phyloP scores from a whole-genome alignment of 2,888 invertebrate species.

The Nephrotoma guestfalica region DNA sequence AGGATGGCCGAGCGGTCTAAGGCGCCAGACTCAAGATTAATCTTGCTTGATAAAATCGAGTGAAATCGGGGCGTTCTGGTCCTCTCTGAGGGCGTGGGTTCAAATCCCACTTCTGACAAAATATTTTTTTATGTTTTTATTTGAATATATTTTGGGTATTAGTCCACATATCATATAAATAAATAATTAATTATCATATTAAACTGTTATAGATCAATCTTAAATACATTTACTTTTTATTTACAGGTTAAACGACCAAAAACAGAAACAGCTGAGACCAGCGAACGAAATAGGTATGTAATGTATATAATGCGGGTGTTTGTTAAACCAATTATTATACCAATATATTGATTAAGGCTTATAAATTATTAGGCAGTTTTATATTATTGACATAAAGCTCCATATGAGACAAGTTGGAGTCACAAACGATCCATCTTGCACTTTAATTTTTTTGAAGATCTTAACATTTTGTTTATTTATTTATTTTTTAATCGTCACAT shows the following conservation, averaged over 20 bases:
- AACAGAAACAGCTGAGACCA: conserved; percentile 46
- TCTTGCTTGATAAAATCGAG: conserved; percentile 6
- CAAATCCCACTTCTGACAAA: background rate
- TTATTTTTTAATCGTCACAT: background rate
- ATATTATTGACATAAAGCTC: background rate
- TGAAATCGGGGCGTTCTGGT: background rate
- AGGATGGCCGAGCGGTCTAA: conserved; percentile 7
- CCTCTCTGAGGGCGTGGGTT: background rate
- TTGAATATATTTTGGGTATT: background rate
- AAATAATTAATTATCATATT: background rate
- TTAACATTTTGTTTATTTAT: background rate
- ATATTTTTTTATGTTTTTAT: background rate
- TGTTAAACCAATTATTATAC: background rate
- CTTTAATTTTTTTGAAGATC: background rate
- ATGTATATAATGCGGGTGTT: background rate
- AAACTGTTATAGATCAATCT: background rate
- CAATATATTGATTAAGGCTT: background rate
- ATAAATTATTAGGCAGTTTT: background rate
- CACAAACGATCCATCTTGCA: background rate
- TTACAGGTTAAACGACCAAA: conserved; percentile 58
- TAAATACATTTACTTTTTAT: conserved; percentile 15
- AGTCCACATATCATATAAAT: background rate
- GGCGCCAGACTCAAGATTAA: conserved; percentile 6
- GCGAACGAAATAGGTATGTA: conserved; percentile 50
- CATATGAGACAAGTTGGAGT: background rate